Evolutionary conservation across 2,888 invertebrate species (phyloP), one percentile per base, ranked within the genome.

Genomic region (Hypomecis atomaria): DNA sequence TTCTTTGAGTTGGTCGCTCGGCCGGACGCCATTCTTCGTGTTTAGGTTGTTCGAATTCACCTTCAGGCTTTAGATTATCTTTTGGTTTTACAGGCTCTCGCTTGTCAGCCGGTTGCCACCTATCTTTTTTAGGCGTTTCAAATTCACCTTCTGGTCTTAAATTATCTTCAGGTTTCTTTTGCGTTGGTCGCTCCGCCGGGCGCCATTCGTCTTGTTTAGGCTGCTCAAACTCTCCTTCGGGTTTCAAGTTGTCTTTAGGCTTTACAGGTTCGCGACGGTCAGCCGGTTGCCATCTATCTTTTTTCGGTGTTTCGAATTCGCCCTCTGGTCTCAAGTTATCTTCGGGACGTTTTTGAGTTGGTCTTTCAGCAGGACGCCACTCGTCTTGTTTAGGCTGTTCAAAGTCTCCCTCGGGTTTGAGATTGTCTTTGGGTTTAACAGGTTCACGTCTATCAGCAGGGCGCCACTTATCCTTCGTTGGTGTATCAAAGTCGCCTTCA

Each of bases 311-410:
- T 56, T 90, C 90, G 71, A 94, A 94, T 0, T 94, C 94, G 0
- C 95, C 95, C 77, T 95, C 95, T 0, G 94, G 94, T 49, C 82
- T 85, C 0, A 95, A 77, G 78, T 95, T 94, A 72, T 95, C 95
- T 7, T 82, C 33, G 38, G 90, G 86, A 23, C 1, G 23, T 23
- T 23, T 23, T 58, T 81, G 84, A 5, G 89, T 87, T 6, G 37
- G 53, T 8, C 58, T 23, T 6, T 64, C 62, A 42, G 62, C 62
- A 3, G 89, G 89, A 2, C 76, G 75, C 80, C 84, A 87, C 55
- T 84, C 70, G 1, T 87, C 87, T 60, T 78, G 83, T 52, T 78
- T 79, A 0, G 86, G 89, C 4, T 79, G 77, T 67, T 93, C 93
- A 59, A 94, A 93, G 0, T 93, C 89, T 6, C 92, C 88, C 77